These are phyloP conservation scores for Bembecia ichneumoniformis DNA, from an alignment of 2,888 invertebrate species.

Conservation along the genomic window DNA sequence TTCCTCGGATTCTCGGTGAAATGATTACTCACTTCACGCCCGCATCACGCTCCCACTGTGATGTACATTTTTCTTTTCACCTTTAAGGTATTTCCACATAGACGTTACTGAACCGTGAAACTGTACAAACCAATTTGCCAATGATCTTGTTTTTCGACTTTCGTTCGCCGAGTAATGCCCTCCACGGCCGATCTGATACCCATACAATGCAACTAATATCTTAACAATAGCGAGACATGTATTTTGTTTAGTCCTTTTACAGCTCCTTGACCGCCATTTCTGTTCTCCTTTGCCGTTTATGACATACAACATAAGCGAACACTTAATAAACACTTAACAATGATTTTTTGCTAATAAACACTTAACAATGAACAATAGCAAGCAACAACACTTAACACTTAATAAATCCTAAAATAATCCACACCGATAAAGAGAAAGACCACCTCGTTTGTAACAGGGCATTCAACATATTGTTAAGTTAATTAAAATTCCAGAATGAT, in stretches of 20 bases:
- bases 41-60: no score
- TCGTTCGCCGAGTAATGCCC: constrained; percentile 7
- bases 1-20: constrained; percentile 30
- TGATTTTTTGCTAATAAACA: background rate
- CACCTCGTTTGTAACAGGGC: background rate
- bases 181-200: background rate
- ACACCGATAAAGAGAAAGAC: no score
- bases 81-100: background rate
- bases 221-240: background rate
- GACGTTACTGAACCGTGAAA: background rate
- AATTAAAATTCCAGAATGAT: constrained; percentile 1
- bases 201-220: background rate
- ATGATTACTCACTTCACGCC: background rate
- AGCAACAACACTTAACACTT: no score
- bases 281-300: background rate
- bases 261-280: background rate
- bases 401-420: background rate
- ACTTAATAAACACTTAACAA: background rate
- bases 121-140: background rate
- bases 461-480: constrained; percentile 2
- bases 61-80: background rate
- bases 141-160: constrained; percentile 6
- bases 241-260: background rate
- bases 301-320: background rate
- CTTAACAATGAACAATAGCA: background rate